Evolutionary conservation across 2,113 vertebrate species (phyloP).

Genomic region (Chamaetylas fuelleborni): DNA sequence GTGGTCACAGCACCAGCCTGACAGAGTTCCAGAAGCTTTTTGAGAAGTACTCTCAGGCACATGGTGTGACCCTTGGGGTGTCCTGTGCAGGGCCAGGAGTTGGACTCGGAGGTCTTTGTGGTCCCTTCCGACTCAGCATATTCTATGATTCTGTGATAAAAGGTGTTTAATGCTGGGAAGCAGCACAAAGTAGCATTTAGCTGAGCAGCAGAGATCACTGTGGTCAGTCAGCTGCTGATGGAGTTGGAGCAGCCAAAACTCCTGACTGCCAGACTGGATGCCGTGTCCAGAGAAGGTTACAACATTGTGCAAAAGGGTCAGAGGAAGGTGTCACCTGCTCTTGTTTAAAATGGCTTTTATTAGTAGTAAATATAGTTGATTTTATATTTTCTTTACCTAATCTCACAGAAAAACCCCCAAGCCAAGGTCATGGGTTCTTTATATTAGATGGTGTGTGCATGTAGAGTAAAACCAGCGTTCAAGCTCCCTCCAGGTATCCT

Average conservation of each 20-base stretch:
- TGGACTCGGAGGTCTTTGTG: neutral
- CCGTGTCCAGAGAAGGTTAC: neutral
- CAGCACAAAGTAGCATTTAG: neutral
- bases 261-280: neutral
- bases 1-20: neutral
- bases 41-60: neutral
- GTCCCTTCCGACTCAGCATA: neutral
- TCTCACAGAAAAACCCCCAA: neutral
- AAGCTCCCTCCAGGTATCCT: neutral
- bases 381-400: neutral
- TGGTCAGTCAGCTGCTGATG: neutral
- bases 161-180: neutral
- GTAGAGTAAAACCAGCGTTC: neutral
- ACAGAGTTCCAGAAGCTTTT: neutral
- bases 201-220: neutral
- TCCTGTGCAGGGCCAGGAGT: neutral
- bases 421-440: neutral
- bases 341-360: neutral
- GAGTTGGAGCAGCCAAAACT: neutral
- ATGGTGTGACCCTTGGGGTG: no score
- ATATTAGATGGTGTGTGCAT: neutral
- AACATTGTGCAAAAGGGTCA: neutral
- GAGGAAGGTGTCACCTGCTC: neutral
- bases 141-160: neutral
- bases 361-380: neutral